Evolutionary conservation across 2,113 vertebrate species (phyloP).

Genomic region (Eclectus roratus): DNA sequence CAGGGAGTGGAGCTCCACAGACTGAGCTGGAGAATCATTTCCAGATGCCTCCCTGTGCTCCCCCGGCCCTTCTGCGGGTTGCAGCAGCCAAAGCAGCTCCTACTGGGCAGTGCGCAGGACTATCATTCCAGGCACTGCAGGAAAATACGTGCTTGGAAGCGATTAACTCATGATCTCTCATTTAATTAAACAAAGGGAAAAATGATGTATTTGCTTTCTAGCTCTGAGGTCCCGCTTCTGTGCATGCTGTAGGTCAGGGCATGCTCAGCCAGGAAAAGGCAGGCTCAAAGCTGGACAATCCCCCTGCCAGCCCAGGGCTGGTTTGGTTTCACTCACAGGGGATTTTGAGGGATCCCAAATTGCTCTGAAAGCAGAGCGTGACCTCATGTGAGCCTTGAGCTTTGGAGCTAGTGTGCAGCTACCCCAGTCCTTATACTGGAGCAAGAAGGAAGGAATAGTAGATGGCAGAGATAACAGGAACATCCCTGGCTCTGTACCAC

Average conservation of each 20-base stretch:
- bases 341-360: neutral
- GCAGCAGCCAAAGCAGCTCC: conserved; percentile 50
- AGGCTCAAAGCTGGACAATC: neutral
- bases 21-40: conserved; percentile 4
- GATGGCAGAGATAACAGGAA: neutral
- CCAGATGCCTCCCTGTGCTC: conserved; percentile 53
- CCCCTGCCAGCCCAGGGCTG: neutral
- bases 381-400: fast-evolving
- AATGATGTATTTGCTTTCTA: conserved; percentile 59
- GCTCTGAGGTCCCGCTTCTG: neutral
- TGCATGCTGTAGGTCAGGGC: neutral
- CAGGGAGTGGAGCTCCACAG: conserved; percentile 28
- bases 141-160: conserved; percentile 60
- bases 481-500: neutral
- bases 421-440: neutral
- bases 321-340: neutral
- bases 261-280: neutral
- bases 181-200: conserved; percentile 65
- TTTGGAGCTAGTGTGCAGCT: neutral
- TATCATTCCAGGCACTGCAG: conserved; percentile 63
- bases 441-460: neutral
- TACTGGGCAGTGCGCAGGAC: conserved; percentile 37
- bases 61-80: neutral
- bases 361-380: neutral
- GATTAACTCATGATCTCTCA: conserved; percentile 65